Evolutionary conservation across 1,140 invertebrate genomes (phyloP), one percentile per base, ranked within the genome.

Genomic region (Magallana angulata): DNA sequence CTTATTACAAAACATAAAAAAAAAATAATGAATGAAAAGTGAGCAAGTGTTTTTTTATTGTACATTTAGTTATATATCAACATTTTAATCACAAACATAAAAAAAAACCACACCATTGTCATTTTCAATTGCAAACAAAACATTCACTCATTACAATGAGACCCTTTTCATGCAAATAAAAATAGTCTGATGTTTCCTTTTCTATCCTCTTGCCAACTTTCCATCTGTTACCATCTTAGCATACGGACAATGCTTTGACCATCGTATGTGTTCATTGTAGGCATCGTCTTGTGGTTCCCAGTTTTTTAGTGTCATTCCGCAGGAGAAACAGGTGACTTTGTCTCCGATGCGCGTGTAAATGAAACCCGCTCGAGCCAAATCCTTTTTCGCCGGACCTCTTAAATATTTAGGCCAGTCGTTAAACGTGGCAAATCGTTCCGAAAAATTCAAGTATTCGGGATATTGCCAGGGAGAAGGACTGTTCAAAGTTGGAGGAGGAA

Each of bases 331-430:
- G 36, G 12, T 57, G 11, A 82, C 80, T 57, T 18, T 56, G 9
- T 82, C 80, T 16, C 76, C 76, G 12, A 80, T 14, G 4, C 76
- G n/a, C 48, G 24, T 80, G 24, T 80, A 80, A 30, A 80, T 56
- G 24, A 80, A 80, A 14, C 76, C 76, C 30, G 76, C 76, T 80
- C 76, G 8, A 24, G 76, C 76, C 76, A 80, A 80, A 56, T 80
- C 76, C 9, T 80, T 48, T 56, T 80, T 30, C 30, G 24, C 14
- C 24, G 76, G 76, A 7, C 76, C 76, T 56, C 14, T 30, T 24
- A 80, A 56, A 80, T 18, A 80, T 80, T 80, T 80, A 24, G 76
- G 76, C 76, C 76, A 80, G 16, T 64, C 60, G 18, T 14, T n/a
- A 18, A 64, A 64, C 16, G 60, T 64, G 60, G 60, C 16, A 14